These are phyloP conservation scores for Hafferia zeledoni DNA, from an alignment of 2,797 vertebrate genomes.

Conservation along the genomic window DNA sequence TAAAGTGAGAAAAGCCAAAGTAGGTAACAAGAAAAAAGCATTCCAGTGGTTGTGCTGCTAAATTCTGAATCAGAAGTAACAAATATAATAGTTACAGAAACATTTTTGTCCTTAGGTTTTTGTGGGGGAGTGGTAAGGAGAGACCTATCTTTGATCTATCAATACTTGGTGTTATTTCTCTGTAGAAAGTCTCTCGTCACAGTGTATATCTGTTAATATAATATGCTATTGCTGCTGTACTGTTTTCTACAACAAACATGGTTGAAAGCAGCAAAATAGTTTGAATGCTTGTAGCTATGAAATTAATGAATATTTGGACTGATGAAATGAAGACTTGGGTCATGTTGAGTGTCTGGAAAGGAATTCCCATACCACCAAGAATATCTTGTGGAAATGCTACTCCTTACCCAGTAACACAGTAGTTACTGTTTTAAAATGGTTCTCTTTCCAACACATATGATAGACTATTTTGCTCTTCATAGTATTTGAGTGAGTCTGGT, in stretches of 20 bases:
- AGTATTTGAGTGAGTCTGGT: neutral
- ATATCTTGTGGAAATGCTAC: neutral
- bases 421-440: neutral
- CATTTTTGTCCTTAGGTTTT: neutral
- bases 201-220: neutral
- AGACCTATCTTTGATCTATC: neutral
- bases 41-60: neutral
- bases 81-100: neutral
- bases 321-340: neutral
- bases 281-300: neutral
- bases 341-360: neutral
- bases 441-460: neutral
- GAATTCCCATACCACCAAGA: neutral
- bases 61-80: neutral
- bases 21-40: neutral
- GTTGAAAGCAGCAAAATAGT: neutral
- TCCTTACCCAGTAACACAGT: neutral
- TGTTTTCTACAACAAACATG: neutral
- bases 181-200: neutral
- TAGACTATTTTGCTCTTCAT: neutral
- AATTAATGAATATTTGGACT: neutral
- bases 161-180: neutral
- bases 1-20: neutral
- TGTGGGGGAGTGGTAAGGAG: neutral
- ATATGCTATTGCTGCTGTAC: neutral